Evolutionary conservation across 2,888 invertebrate genomes (phyloP).

Genomic region (Nomada ferruginata): DNA sequence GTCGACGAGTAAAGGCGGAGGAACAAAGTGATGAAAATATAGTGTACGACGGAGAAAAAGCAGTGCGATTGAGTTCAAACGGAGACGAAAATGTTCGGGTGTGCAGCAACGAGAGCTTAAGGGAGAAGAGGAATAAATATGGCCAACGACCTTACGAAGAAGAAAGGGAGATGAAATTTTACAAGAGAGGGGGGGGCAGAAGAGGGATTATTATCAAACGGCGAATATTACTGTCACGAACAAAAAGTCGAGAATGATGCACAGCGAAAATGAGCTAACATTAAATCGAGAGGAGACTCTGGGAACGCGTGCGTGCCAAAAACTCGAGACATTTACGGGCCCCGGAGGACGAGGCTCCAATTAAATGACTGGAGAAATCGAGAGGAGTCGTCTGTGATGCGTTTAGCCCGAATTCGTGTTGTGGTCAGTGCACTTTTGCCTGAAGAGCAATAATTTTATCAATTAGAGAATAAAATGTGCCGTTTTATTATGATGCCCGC

Average conservation of each 20-base stretch:
- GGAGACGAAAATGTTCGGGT: neutral
- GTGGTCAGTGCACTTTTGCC: neutral
- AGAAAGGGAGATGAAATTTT: conserved; percentile 17
- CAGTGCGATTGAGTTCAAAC: neutral
- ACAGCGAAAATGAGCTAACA: conserved; percentile 60
- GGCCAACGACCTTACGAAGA: conserved; percentile 18
- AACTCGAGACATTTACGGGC: conserved; percentile 54
- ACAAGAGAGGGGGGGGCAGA: neutral
- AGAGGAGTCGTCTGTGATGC: conserved; percentile 34
- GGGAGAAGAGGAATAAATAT: conserved; percentile 15
- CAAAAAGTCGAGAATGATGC: conserved; percentile 53
- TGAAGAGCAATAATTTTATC: conserved; percentile 23
- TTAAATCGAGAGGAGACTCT: conserved; percentile 44
- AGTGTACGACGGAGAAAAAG: conserved; percentile 24
- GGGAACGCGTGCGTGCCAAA: conserved; percentile 47
- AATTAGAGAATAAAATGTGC: conserved; percentile 23
- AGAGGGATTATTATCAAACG: conserved; percentile 62
- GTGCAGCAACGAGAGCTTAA: conserved; percentile 4
- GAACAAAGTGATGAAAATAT: neutral
- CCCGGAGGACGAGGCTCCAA: conserved; percentile 38
- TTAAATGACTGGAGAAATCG: conserved; percentile 51
- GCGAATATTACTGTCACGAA: conserved; percentile 64
- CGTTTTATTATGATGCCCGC: neutral
- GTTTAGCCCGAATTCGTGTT: conserved; percentile 22
- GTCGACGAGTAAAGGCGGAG: neutral